These are phyloP conservation scores for Kradibia gibbosae DNA, from an alignment of 1,140 invertebrate species.

Conservation along the genomic window DNA sequence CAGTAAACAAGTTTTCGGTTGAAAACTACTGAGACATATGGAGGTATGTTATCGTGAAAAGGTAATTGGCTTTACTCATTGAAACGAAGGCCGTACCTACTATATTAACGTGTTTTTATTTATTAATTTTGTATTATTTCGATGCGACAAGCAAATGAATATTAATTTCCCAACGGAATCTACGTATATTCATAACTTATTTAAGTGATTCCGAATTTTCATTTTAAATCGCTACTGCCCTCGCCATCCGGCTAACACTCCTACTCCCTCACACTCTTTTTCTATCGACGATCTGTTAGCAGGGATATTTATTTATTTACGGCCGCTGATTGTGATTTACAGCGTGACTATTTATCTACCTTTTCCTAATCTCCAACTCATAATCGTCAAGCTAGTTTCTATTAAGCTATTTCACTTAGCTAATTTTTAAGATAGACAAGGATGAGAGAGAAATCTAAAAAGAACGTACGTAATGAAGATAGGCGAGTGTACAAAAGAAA, in stretches of 20 bases:
- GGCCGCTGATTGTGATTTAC: slow-evolving; percentile 1
- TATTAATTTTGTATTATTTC: slow-evolving; percentile 13
- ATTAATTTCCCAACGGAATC: not conserved
- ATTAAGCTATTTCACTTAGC: not conserved
- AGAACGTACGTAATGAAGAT: not conserved
- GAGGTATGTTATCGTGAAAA: not conserved
- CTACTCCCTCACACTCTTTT: too few species aligned
- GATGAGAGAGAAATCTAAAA: too few species aligned
- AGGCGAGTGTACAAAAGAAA: not conserved
- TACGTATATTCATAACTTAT: slow-evolving; percentile 8
- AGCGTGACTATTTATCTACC: not conserved
- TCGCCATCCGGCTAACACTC: too few species aligned
- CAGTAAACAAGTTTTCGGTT: slow-evolving; percentile 44
- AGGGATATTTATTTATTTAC: slow-evolving; percentile 6
- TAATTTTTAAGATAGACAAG: slow-evolving; percentile 1
- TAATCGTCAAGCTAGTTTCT: too few species aligned
- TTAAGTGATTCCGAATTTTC: not conserved
- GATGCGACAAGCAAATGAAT: not conserved
- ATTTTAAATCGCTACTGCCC: not conserved
- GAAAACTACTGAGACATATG: slow-evolving; percentile 27
- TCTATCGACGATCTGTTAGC: not conserved
- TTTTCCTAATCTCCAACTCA: too few species aligned
- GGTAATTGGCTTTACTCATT: slow-evolving; percentile 37
- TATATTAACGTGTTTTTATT: slow-evolving; percentile 23
- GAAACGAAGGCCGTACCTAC: not conserved